These are phyloP conservation scores for Blomia tropicalis DNA, from an alignment of 2,888 invertebrate species.

Conservation along the genomic window DNA sequence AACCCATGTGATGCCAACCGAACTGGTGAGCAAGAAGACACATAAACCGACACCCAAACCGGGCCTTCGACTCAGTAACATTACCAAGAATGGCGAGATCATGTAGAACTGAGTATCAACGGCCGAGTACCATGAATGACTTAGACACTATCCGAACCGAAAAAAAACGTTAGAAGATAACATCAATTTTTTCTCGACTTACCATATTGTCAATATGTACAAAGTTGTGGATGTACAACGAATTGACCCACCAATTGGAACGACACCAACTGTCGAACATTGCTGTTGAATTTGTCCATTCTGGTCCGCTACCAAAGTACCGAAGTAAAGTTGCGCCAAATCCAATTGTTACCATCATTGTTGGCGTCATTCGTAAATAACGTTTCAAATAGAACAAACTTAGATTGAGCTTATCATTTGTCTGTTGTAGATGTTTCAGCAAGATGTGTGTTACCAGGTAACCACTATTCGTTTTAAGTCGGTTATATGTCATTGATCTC, in stretches of 20 bases:
- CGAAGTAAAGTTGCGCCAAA: conserved; percentile 33
- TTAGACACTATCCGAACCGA: conserved; percentile 28
- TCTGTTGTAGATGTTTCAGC: neutral
- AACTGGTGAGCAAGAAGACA: conserved; percentile 20
- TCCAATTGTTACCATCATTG: conserved; percentile 35
- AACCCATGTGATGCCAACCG: conserved; percentile 26
- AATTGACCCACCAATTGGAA: conserved; percentile 30
- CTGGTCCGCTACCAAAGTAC: conserved; percentile 35
- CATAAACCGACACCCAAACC: conserved; percentile 25
- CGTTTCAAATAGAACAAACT: conserved; percentile 33
- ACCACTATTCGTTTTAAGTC: conserved; percentile 31
- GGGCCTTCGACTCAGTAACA: conserved; percentile 25
- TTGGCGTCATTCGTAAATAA: conserved; percentile 35
- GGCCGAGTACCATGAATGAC: conserved; percentile 32
- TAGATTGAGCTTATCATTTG: conserved; percentile 27
- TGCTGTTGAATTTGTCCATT: conserved; percentile 32
- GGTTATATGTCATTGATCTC: neutral
- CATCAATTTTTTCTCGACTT: conserved; percentile 24
- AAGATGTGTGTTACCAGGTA: conserved; percentile 33
- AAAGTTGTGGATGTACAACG: conserved; percentile 30
- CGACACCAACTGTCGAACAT: conserved; percentile 31
- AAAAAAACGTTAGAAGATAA: conserved; percentile 5
- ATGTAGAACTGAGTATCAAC: conserved; percentile 31
- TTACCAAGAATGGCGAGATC: conserved; percentile 28
- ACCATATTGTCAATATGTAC: conserved; percentile 30